Conservation (phyloP, 2,113 vertebrate genomes). For the Syngnathus scovelli region DNA sequence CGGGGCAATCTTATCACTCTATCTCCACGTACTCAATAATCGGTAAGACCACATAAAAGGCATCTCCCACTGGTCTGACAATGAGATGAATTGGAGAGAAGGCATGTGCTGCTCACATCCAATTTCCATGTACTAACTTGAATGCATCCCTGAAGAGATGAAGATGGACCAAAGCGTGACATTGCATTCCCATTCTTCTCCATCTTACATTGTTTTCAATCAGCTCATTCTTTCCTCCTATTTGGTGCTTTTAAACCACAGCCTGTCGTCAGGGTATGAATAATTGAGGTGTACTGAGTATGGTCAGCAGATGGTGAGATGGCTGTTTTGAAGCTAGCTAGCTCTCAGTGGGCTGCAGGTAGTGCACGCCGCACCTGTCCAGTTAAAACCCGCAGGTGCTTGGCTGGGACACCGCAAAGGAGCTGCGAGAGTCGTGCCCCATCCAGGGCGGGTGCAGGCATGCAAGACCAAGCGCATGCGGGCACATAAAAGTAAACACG, state of each 20-base stretch:
- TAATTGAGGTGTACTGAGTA: slow-evolving; percentile 65
- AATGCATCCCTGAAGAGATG: slow-evolving; percentile 9
- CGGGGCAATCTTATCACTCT: slow-evolving; percentile 28
- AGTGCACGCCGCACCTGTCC: slow-evolving; percentile 59
- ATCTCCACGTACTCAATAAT: slow-evolving; percentile 25
- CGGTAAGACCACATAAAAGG: slow-evolving; percentile 28
- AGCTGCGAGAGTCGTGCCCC: background rate
- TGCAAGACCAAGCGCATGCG: slow-evolving; percentile 22
- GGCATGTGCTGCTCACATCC: background rate
- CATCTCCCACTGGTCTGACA: slow-evolving; percentile 26
- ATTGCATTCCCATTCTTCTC: slow-evolving; percentile 9
- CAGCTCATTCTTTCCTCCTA: slow-evolving; percentile 8
- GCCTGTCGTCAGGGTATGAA: slow-evolving; percentile 52
- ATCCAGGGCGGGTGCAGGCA: slow-evolving; percentile 16
- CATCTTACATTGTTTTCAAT: slow-evolving; percentile 20
- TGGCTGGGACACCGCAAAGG: slow-evolving; percentile 5
- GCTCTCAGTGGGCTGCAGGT: slow-evolving; percentile 36
- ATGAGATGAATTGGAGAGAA: slow-evolving; percentile 5
- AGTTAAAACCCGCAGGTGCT: slow-evolving; percentile 28
- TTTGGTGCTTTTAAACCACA: slow-evolving; percentile 20
- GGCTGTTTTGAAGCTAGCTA: slow-evolving; percentile 41
- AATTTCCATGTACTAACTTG: background rate
- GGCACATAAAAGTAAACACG: slow-evolving; percentile 29
- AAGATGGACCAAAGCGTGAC: slow-evolving; percentile 7
- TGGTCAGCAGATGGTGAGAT: slow-evolving; percentile 66